Evolutionary conservation across 2,888 invertebrate species (phyloP), one percentile per base, ranked within the genome.

Genomic region (Callinectes sapidus): DNA sequence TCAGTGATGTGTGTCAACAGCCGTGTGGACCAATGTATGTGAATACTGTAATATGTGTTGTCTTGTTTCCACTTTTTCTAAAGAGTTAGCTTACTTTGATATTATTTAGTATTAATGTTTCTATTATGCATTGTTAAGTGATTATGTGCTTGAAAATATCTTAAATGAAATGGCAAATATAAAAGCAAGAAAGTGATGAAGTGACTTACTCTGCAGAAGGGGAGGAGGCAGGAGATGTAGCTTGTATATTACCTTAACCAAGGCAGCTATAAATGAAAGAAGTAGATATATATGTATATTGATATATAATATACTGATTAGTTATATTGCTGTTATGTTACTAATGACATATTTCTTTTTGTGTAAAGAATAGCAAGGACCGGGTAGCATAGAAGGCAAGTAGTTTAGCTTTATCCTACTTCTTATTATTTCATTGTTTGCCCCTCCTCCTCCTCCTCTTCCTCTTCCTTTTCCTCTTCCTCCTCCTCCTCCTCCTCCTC

Each of bases 321-420:
- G 86, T n/a, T 42, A 5, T 48, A 39, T 28, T 5, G 10, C 6
- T 23, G 18, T 86, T 16, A 2, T 87, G 18, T 42, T 91, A 91
- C 54, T 91, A 91, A 66, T 91, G 86, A n/a, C 66, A 23, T 87
- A 66, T 87, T 87, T 91, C 87, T 87, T 66, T 91, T 28, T 66
- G 48, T 91, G 54, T 55, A 86, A 90, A 86, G 91, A 88, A 89
- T 92, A 90, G 92, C 92, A 86, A 88, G 86, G 90, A 92, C 81
- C 61, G 39, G 39, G 54, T 92, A 92, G 85, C 61, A 54, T 92
- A 86, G 92, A 90, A 92, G 92, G 92, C 92, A 92, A 92, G 92
- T 91, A 88, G 71, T 28, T 87, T 90, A 87, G 39, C 5, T 13
- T 88, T 32, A 1, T 35, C n/a, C 14, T 16, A 35, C 16, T 81